Evolutionary conservation across 2,113 vertebrate genomes (phyloP).

Genomic region (Hippocampus mohnikei): DNA sequence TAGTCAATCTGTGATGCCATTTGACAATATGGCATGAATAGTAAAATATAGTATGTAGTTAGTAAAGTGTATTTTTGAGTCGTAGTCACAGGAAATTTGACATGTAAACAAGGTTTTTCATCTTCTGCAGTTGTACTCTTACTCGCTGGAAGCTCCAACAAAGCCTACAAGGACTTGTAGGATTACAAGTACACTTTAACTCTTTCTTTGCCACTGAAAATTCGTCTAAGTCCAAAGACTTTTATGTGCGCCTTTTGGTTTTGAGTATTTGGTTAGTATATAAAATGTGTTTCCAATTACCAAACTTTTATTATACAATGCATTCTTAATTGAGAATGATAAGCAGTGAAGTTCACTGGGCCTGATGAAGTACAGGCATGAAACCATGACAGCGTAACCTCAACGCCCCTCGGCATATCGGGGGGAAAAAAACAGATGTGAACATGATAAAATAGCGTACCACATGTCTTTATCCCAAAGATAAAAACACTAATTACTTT

Average conservation of each 20-base stretch:
- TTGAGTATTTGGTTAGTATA: too few relatives aligned
- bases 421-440: neutral
- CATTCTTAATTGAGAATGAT: neutral
- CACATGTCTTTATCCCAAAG: too few relatives aligned
- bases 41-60: neutral
- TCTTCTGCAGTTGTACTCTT: slow-evolving; percentile 24
- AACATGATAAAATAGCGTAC: too few relatives aligned
- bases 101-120: neutral
- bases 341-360: neutral
- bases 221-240: too few relatives aligned
- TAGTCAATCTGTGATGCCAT: neutral
- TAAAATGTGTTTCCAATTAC: too few relatives aligned
- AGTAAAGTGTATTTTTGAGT: neutral
- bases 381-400: neutral
- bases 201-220: too few relatives aligned
- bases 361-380: neutral
- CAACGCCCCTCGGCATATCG: neutral
- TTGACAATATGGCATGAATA: neutral
- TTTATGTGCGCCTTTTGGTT: too few relatives aligned
- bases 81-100: neutral
- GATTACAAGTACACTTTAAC: too few relatives aligned
- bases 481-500: too few relatives aligned
- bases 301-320: too few relatives aligned
- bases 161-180: neutral
- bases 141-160: neutral